phyloP scores from a whole-genome alignment of 1,140 invertebrate genomes.

The Acromyrmex heyeri region DNA sequence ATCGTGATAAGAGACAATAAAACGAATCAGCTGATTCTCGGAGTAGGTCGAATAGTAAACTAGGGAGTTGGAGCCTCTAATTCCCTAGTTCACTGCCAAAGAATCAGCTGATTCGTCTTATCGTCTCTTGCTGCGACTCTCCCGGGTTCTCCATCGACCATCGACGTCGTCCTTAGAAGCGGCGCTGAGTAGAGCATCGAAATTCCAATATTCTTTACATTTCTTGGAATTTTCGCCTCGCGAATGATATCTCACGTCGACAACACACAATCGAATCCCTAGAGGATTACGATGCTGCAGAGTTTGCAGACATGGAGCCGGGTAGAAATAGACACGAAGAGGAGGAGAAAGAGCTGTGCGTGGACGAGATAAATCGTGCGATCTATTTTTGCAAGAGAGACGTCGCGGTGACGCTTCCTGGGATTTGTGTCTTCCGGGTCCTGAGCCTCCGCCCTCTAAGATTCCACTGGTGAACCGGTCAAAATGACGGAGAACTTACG shows the following conservation, averaged over 20 bases:
- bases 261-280: neutral
- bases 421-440: neutral
- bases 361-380: slow-evolving; percentile 53
- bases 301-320: slow-evolving; percentile 56
- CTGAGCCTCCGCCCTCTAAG: neutral
- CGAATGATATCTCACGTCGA: neutral
- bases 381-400: slow-evolving; percentile 69
- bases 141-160: neutral
- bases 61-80: neutral
- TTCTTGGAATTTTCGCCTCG: too few species aligned
- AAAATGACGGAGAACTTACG: slow-evolving; percentile 68
- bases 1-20: neutral
- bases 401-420: slow-evolving; percentile 14
- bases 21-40: slow-evolving; percentile 19
- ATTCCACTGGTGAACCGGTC: neutral
- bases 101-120: slow-evolving; percentile 30
- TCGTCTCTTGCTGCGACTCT: neutral
- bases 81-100: neutral
- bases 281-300: slow-evolving; percentile 49
- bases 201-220: neutral
- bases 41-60: neutral
- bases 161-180: neutral
- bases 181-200: neutral
- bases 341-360: slow-evolving; percentile 21
- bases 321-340: slow-evolving; percentile 58